Evolutionary conservation across 30 jellyfish, hydroid and myxozoan species (phyloP).

Genomic region (Aurelia aurita): DNA sequence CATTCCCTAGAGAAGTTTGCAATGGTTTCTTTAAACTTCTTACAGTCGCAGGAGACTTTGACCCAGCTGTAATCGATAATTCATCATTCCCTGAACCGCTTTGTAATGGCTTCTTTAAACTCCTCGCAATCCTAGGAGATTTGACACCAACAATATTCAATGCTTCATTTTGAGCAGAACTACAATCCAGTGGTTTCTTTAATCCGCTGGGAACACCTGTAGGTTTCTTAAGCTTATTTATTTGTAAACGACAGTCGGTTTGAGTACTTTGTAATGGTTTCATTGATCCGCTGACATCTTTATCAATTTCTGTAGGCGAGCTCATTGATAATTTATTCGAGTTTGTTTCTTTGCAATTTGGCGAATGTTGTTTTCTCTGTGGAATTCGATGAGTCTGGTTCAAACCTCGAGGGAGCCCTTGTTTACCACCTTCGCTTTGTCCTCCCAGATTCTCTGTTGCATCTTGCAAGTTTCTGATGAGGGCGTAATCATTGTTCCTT

Average conservation of each 20-base stretch:
- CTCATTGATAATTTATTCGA: too few relatives aligned
- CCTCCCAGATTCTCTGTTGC: too few relatives aligned
- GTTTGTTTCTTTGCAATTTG: too few relatives aligned
- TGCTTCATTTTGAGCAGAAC: constrained; percentile 2
- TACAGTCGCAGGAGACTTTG: too few relatives aligned
- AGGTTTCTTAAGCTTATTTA: background rate
- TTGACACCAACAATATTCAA: background rate
- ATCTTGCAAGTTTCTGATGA: too few relatives aligned
- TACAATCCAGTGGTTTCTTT: background rate
- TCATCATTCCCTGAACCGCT: constrained; percentile 3
- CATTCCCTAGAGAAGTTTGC: background rate
- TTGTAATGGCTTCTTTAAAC: constrained; percentile 3
- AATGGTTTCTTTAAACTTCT: constrained; percentile 15
- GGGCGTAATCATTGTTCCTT: too few relatives aligned
- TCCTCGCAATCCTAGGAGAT: background rate
- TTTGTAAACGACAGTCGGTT: constrained; percentile 10
- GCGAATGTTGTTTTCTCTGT: too few relatives aligned
- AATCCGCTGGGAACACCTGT: too few relatives aligned
- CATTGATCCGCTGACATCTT: constrained; percentile 15
- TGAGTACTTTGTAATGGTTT: constrained; percentile 17
- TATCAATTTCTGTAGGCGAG: background rate
- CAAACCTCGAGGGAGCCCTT: too few relatives aligned
- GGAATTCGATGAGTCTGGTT: too few relatives aligned
- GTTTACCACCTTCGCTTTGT: too few relatives aligned
- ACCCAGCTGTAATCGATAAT: background rate